These are phyloP conservation scores for Melolontha melolontha DNA, from an alignment of 2,888 invertebrate species.

Conservation along the genomic window DNA sequence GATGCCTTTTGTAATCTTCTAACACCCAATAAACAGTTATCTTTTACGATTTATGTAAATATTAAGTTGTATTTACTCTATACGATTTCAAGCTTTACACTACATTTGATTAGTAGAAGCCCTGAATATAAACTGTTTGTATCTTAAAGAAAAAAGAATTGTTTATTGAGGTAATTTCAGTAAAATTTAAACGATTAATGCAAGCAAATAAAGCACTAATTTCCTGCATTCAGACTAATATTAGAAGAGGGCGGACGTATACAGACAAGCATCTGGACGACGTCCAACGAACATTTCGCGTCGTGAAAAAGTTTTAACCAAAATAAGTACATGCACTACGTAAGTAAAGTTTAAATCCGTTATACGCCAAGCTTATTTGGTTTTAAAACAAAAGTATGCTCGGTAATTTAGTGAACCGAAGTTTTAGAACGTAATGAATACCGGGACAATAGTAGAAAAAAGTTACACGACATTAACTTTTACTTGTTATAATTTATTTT, in stretches of 20 bases:
- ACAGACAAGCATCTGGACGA: conserved; percentile 50
- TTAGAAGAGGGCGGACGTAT: conserved; percentile 37
- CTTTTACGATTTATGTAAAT: too few species aligned
- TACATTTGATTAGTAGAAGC: not conserved
- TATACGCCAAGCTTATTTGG: conserved; percentile 39
- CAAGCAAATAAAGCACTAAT: conserved; percentile 31
- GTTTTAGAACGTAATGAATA: conserved; percentile 56
- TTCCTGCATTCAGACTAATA: conserved; percentile 41
- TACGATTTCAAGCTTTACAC: not conserved
- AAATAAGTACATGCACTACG: conserved; percentile 49
- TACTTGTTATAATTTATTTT: conserved; percentile 57
- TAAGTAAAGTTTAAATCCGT: conserved; percentile 45
- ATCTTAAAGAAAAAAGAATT: conserved; percentile 13
- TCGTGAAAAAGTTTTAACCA: conserved; percentile 46
- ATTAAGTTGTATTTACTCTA: too few species aligned
- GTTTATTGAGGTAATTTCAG: conserved; percentile 38
- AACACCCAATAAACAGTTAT: too few species aligned
- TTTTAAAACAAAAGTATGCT: conserved; percentile 55
- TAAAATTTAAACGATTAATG: conserved; percentile 38
- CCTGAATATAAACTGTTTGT: not conserved
- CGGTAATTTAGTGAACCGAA: conserved; percentile 56
- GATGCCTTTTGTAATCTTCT: too few species aligned
- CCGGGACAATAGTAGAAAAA: conserved; percentile 52
- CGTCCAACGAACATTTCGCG: conserved; percentile 52
- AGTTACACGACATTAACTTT: conserved; percentile 56